Conservation (phyloP, 2,113 vertebrate species). For the Platysternon megacephalum region DNA sequence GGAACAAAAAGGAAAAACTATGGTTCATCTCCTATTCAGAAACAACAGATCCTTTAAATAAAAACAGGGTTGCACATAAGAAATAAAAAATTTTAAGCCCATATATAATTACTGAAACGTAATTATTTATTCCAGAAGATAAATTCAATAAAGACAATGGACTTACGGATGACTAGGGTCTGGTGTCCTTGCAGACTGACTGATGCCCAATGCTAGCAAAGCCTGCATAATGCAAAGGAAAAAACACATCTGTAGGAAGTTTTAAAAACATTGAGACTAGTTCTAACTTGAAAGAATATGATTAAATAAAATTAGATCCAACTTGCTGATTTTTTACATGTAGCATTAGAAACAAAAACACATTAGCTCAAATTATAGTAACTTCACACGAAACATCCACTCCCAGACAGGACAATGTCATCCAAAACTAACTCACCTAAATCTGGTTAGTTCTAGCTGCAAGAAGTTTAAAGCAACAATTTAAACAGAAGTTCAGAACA, state of each 20-base stretch:
- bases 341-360: neutral
- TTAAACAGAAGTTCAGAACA: fast-evolving
- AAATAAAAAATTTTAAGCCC: neutral
- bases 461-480: neutral
- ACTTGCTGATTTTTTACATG: neutral
- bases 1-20: neutral
- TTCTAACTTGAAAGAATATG: neutral
- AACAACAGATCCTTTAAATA: neutral
- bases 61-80: neutral
- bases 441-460: neutral
- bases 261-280: neutral
- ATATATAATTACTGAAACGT: constrained; percentile 11
- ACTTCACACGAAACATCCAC: neutral
- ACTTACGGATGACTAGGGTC: constrained; percentile 95
- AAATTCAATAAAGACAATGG: constrained; percentile 4
- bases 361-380: neutral
- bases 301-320: neutral
- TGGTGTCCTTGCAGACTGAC: constrained; percentile 94
- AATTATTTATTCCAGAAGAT: constrained; percentile 67
- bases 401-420: neutral
- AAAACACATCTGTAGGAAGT: neutral
- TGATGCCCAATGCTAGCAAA: constrained; percentile 94
- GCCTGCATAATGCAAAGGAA: constrained; percentile 74
- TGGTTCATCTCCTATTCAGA: neutral
- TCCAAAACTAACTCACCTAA: neutral